These are phyloP conservation scores for Aphelenchoides fujianensis DNA, from an alignment of 1,140 invertebrate species.

Conservation along the genomic window DNA sequence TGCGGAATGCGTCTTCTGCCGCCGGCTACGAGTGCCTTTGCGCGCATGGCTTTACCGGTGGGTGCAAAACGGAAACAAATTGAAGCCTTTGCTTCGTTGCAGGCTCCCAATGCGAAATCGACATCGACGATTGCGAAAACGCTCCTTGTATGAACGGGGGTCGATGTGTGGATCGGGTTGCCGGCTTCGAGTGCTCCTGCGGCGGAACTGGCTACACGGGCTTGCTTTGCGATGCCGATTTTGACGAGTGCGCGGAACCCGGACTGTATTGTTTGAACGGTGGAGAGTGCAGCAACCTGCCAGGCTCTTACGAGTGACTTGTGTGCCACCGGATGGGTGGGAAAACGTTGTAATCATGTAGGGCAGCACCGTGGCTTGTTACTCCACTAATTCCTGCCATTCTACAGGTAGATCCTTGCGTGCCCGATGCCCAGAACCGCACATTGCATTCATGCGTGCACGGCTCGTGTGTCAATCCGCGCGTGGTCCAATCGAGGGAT, in stretches of 20 bases:
- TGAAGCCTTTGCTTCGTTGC: conserved; percentile 52
- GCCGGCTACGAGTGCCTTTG: conserved; percentile 61
- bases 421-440: conserved; percentile 39
- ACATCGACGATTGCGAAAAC: conserved; percentile 57
- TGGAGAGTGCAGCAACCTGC: conserved; percentile 47
- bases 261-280: conserved; percentile 48
- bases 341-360: no score
- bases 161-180: conserved; percentile 53
- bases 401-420: conserved; percentile 51
- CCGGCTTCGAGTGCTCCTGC: conserved; percentile 57
- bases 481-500: conserved; percentile 32
- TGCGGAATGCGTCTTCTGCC: conserved; percentile 47
- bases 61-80: conserved; percentile 46
- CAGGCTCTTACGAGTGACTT: conserved; percentile 48
- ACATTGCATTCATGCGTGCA: conserved; percentile 59
- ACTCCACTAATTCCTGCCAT: no score
- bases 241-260: conserved; percentile 51
- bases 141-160: conserved; percentile 45
- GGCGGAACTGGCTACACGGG: conserved; percentile 54
- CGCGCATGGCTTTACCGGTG: conserved; percentile 61
- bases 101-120: conserved; percentile 51
- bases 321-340: no score
- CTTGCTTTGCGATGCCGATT: conserved; percentile 46
- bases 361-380: no score
- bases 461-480: conserved; percentile 50